Conservation (phyloP, 2,797 vertebrate species). For the Allobates femoralis region DNA sequence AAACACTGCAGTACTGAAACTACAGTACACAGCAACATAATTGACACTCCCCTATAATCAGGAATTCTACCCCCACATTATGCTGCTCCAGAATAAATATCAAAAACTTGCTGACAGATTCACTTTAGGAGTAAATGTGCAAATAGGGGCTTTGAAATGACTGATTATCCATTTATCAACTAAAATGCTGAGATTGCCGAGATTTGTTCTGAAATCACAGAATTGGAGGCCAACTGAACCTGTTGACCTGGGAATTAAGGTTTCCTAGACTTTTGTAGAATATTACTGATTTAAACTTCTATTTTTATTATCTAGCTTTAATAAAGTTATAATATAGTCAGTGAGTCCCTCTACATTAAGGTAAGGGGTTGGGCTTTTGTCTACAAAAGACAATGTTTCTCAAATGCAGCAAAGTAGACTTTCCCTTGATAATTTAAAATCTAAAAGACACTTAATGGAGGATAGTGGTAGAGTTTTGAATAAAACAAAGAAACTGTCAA, state of each 20-base stretch:
- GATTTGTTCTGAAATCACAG: background rate
- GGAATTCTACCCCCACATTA: too few relatives aligned
- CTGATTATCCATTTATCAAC: too few relatives aligned
- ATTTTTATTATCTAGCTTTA: background rate
- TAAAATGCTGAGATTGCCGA: background rate
- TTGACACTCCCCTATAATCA: too few relatives aligned
- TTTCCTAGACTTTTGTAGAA: background rate
- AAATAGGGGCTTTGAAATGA: too few relatives aligned
- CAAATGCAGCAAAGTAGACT: background rate
- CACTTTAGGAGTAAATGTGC: too few relatives aligned
- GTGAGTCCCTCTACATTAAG: background rate
- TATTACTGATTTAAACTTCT: background rate
- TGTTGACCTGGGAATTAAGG: background rate
- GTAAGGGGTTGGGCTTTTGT: background rate
- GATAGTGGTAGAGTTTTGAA: background rate
- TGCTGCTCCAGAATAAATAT: too few relatives aligned
- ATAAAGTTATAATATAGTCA: background rate
- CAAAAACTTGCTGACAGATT: too few relatives aligned
- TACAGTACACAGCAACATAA: too few relatives aligned
- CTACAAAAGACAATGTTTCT: too few relatives aligned
- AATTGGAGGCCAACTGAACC: background rate
- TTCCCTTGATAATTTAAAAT: background rate
- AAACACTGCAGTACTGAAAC: too few relatives aligned
- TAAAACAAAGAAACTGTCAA: background rate
- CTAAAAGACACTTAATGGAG: background rate